Base-by-base conservation (phyloP, 53 echinoderm and acorn worm genomes). In the Luidia sarsii region DNA sequence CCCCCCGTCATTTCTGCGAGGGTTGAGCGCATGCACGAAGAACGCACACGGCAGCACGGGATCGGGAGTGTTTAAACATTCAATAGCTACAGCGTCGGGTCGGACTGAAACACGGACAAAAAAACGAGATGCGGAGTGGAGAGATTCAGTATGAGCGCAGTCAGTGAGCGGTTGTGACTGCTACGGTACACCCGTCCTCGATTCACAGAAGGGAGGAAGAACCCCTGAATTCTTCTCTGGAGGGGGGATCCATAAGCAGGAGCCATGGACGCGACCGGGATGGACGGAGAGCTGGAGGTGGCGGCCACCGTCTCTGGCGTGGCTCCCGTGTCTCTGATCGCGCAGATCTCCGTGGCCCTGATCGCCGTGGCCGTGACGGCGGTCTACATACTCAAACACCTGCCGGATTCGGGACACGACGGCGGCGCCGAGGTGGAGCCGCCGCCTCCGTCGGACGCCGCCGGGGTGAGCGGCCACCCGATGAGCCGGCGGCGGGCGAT, bases 301-400 rank as follows among this genome's bases (percentile, higher is more conserved):
- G 23, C 60, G 27, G 14, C 21, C 7, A 30, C 43, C 4, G 61
- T 77, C 4, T 59, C 77, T 9, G 77, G 77, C 21, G 61, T 77
- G n/a, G 77, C 77, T 33, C 77, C 77, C 1, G 61, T 59, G 38
- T 60, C 77, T n/a, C 45, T 77, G 2, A 48, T 77, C 2, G 77
- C 77, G 5, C 77, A 77, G 46, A 77, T 77, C 41, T 77, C 77
- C 45, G 61, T 77, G 10, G 61, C 77, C 24, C 61, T 77, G 0
- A 77, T 77, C 48, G 77, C 77, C 7, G 48, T 77, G 10, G 77
- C 77, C 18, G 77, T 77, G n/a, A 77, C 77, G 7, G 77, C 77
- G 31, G 77, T 77, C 0, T 77, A 77, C 60, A 77, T 77, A 16
- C 31, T 77, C 15, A 77, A 77, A 28, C 38, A 77, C 60, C 61